Percentiles rank a stretch among this genome's conserved stretches.
These are phyloP conservation scores for Calliopum simillimum DNA, from an alignment of 2,888 invertebrate species.

Conservation along the genomic window DNA sequence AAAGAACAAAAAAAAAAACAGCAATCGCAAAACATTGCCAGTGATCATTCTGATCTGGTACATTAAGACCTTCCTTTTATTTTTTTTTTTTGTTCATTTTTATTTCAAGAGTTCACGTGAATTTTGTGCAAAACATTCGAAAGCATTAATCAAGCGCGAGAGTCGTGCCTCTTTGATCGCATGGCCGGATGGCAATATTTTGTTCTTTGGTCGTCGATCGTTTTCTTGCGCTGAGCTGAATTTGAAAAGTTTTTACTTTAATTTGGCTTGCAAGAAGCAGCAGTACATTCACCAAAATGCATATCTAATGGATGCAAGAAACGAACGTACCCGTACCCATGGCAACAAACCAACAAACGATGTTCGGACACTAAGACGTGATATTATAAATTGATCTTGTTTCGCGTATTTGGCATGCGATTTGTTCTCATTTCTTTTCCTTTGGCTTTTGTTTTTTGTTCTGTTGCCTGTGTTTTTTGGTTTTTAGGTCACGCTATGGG, in stretches of 20 bases:
- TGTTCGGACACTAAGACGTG: constrained; percentile 33
- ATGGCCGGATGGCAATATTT: constrained; percentile 21
- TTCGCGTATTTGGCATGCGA: constrained; percentile 23
- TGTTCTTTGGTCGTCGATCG: constrained; percentile 4
- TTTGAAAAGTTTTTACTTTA: not conserved
- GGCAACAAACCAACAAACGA: constrained; percentile 4
- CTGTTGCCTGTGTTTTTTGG: not conserved
- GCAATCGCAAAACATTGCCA: not conserved
- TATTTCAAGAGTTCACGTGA: not conserved
- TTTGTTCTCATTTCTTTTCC: constrained; percentile 26
- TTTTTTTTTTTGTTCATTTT: not conserved
- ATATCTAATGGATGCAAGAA: constrained; percentile 1
- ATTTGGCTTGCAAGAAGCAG: not conserved
- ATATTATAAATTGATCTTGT: constrained; percentile 37
- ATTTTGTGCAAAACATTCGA: not conserved
- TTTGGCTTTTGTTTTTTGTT: not conserved
- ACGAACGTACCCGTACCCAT: too few relatives aligned
- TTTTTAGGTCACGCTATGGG: constrained; percentile 33
- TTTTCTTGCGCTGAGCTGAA: constrained; percentile 2
- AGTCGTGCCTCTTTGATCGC: constrained; percentile 34
- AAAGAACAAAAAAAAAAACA: not conserved
- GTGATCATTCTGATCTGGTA: too few relatives aligned
- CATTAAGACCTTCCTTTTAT: too few relatives aligned
- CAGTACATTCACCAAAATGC: constrained; percentile 8
- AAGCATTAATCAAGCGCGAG: constrained; percentile 33